Conservation (phyloP, 1,140 invertebrate species). For the Matsumurasca onukii region DNA sequence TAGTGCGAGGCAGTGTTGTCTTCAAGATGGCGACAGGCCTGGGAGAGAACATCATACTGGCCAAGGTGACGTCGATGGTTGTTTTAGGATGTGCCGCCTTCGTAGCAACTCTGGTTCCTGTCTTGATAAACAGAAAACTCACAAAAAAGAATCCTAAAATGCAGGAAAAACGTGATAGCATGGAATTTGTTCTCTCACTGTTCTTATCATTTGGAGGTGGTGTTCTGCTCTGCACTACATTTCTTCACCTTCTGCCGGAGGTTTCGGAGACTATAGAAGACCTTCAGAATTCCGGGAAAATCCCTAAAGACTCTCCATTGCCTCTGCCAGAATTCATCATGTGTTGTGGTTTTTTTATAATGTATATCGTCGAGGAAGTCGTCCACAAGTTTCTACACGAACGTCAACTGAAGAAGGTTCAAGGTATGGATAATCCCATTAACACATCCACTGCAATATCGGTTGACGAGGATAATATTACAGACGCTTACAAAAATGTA, state of each 20-base stretch:
- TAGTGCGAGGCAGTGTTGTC: background rate
- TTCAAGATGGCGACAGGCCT: background rate
- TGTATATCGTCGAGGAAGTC: slow-evolving; percentile 57
- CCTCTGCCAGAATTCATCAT: slow-evolving; percentile 56
- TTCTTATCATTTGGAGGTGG: slow-evolving; percentile 87
- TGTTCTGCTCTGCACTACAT: slow-evolving; percentile 85
- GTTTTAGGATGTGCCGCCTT: slow-evolving; percentile 2
- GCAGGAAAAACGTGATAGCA: background rate
- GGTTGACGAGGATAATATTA: background rate
- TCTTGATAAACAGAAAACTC: background rate
- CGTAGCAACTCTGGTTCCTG: background rate
- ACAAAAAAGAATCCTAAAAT: background rate
- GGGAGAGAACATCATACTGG: background rate
- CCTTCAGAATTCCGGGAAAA: slow-evolving; percentile 3
- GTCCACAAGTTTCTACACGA: slow-evolving; percentile 45
- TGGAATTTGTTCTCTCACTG: slow-evolving; percentile 24
- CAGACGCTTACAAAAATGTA: background rate
- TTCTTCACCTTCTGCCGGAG: slow-evolving; percentile 88
- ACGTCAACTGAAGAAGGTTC: background rate
- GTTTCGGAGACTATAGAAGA: slow-evolving; percentile 59
- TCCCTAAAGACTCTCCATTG: slow-evolving; percentile 38
- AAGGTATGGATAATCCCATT: slow-evolving; percentile 7
- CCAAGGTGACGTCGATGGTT: slow-evolving; percentile 15
- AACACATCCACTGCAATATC: background rate
- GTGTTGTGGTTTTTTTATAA: slow-evolving; percentile 58